A percentile compares a stretch with the other conserved stretches of the same genome.
Evolutionary conservation across 2,113 vertebrate genomes (phyloP).

Genomic region (Ictidomys tridecemlineatus): DNA sequence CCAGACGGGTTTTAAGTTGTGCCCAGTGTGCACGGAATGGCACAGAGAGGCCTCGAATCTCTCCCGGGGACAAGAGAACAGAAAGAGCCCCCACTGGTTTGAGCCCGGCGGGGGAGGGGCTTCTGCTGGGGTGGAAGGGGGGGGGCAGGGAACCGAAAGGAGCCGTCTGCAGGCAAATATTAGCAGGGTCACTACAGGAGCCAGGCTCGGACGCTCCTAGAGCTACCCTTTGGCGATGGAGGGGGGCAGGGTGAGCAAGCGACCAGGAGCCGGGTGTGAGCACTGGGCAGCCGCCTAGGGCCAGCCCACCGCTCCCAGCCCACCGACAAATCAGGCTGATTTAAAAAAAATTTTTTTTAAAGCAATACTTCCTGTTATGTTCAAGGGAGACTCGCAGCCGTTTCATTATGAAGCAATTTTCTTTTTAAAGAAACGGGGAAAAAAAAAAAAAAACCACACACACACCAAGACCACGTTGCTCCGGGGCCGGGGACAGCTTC

Average conservation of each 20-base stretch:
- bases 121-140: not conserved
- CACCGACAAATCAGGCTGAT: not conserved
- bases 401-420: constrained; percentile 73
- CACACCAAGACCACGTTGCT: not conserved
- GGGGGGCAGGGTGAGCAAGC: not conserved
- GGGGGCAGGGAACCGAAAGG: too few relatives aligned
- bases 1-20: constrained; percentile 35
- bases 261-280: not conserved
- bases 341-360: not conserved
- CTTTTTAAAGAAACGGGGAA: not conserved
- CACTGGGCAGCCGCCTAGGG: not conserved
- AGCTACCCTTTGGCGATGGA: too few relatives aligned
- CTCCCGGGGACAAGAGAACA: not conserved
- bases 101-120: too few relatives aligned
- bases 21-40: not conserved
- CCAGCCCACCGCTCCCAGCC: not conserved
- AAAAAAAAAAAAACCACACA: not conserved
- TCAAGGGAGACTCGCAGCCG: constrained; percentile 13
- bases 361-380: constrained; percentile 75
- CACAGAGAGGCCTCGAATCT: constrained; percentile 36
- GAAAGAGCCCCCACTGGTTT: not conserved
- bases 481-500: not conserved
- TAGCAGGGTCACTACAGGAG: not conserved
- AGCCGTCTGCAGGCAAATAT: too few relatives aligned
- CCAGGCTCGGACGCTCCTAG: not conserved